phyloP scores from a whole-genome alignment of 2,113 vertebrate genomes.

The Thymallus thymallus region DNA sequence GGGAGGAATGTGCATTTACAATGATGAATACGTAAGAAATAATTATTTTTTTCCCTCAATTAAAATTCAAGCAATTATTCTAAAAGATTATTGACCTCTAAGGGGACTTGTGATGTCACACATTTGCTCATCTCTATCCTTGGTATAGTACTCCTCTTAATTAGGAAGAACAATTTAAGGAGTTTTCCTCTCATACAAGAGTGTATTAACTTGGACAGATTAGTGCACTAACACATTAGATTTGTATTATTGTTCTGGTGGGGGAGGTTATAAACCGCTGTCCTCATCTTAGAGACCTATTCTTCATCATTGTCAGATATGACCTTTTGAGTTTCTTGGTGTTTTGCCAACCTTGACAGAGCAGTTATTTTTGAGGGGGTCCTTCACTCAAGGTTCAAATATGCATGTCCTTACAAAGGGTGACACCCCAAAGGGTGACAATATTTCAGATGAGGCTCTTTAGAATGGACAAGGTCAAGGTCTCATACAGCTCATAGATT shows the following conservation, averaged over 20 bases:
- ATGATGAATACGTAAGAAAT: slow-evolving; percentile 73
- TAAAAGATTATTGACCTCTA: slow-evolving; percentile 83
- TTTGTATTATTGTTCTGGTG: slow-evolving; percentile 71
- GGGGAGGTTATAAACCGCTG: slow-evolving; percentile 31
- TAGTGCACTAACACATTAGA: slow-evolving; percentile 77
- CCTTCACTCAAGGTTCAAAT: slow-evolving; percentile 56
- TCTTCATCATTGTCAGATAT: slow-evolving; percentile 41
- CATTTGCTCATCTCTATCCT: slow-evolving; percentile 81
- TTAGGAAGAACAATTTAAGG: slow-evolving; percentile 85
- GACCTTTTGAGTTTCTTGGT: slow-evolving; percentile 38
- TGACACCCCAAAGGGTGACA: slow-evolving; percentile 27
- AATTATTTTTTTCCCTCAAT: slow-evolving; percentile 82
- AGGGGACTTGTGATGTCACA: slow-evolving; percentile 80
- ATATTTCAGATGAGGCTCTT: slow-evolving; percentile 54
- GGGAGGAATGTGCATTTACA: slow-evolving; percentile 64
- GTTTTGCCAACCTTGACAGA: slow-evolving; percentile 52
- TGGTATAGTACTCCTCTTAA: slow-evolving; percentile 84
- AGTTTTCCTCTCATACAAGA: slow-evolving; percentile 70
- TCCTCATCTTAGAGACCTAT: slow-evolving; percentile 34
- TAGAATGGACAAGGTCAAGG: slow-evolving; percentile 58
- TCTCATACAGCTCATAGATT: background rate
- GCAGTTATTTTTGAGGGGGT: slow-evolving; percentile 57
- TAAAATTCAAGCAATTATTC: slow-evolving; percentile 86
- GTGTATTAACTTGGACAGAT: slow-evolving; percentile 74
- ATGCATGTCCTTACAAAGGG: slow-evolving; percentile 67